Conservation (phyloP, 92 coral and sea anemone genomes). For the Ricordea florida region DNA sequence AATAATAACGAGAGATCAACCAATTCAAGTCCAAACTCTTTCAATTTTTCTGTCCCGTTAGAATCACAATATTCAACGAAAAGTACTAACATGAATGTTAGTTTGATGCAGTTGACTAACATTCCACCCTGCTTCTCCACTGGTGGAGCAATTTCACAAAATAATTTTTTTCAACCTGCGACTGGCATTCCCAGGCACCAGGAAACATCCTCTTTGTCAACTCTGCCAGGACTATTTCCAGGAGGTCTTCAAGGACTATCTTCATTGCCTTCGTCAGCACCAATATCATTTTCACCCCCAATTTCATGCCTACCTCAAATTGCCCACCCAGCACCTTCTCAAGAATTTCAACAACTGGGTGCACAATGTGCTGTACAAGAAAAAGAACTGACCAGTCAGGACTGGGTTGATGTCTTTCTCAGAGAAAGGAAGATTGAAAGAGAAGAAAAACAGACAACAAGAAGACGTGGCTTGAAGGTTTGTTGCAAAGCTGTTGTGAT, state of each 20-base stretch:
- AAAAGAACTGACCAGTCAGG: constrained; percentile 14
- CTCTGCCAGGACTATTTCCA: neutral
- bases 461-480: constrained; percentile 2
- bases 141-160: neutral
- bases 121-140: neutral
- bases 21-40: constrained; percentile 4
- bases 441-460: neutral
- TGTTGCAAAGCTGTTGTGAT: too few species aligned
- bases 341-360: neutral
- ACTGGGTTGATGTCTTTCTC: constrained; percentile 61
- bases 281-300: constrained; percentile 4
- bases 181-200: neutral
- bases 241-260: neutral
- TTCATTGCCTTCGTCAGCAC: neutral
- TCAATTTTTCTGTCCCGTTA: neutral
- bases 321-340: neutral
- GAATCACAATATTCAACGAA: neutral
- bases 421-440: constrained; percentile 37
- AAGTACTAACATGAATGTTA: neutral
- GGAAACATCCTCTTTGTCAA: neutral
- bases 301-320: neutral
- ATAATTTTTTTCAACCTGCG: neutral
- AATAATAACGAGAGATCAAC: neutral
- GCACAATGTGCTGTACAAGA: neutral
- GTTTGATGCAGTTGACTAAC: neutral